Conservation (phyloP, 2,113 vertebrate genomes). For the Platysternon megacephalum region DNA sequence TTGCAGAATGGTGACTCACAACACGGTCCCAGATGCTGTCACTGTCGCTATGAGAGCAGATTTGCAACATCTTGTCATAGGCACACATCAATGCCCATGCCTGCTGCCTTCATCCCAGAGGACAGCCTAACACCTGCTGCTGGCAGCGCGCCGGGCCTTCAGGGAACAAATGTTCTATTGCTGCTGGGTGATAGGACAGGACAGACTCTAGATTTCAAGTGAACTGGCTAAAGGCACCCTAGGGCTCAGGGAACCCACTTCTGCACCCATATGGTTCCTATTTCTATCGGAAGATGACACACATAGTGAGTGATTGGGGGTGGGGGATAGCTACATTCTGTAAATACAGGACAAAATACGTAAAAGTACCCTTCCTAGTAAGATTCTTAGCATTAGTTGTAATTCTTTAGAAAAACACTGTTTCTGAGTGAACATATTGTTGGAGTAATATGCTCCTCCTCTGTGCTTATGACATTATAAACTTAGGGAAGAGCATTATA, state of each 20-base stretch:
- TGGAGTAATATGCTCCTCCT: neutral
- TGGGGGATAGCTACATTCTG: neutral
- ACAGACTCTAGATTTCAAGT: slow-evolving; percentile 83
- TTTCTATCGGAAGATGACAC: slow-evolving; percentile 65
- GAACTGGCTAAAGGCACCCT: slow-evolving; percentile 84
- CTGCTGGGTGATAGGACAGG: slow-evolving; percentile 84
- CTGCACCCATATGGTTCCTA: slow-evolving; percentile 81
- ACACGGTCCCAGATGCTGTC: slow-evolving; percentile 84
- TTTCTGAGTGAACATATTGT: neutral
- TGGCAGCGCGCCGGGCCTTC: slow-evolving; percentile 84
- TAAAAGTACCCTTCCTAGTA: neutral
- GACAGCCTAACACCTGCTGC: slow-evolving; percentile 91
- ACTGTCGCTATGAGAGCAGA: slow-evolving; percentile 79
- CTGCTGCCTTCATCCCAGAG: slow-evolving; percentile 87
- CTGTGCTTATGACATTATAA: slow-evolving; percentile 1
- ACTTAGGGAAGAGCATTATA: neutral
- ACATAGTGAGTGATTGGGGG: neutral
- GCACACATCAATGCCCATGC: slow-evolving; percentile 88
- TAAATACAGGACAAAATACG: slow-evolving; percentile 35
- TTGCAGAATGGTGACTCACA: slow-evolving; percentile 80
- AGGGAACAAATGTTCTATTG: slow-evolving; percentile 84
- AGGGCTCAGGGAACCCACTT: slow-evolving; percentile 68
- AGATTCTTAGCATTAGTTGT: neutral
- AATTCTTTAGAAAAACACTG: neutral
- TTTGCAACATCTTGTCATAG: slow-evolving; percentile 87